Conservation (phyloP, 2,797 vertebrate genomes). For the Gallirallus australis region DNA sequence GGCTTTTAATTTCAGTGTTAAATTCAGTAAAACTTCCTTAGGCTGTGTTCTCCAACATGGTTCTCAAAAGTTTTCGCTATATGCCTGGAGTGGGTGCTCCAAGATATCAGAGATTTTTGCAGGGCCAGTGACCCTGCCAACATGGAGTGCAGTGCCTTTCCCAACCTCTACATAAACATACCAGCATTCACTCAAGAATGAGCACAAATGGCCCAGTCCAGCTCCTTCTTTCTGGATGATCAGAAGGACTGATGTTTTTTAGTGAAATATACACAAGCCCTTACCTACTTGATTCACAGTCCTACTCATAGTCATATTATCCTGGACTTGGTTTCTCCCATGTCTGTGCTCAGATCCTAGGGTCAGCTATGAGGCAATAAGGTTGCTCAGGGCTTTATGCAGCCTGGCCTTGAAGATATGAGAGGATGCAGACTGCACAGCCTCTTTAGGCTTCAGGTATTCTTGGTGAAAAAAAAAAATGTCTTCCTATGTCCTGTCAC, state of each 20-base stretch:
- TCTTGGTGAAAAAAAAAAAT: neutral
- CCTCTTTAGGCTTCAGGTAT: neutral
- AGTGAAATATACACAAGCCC: neutral
- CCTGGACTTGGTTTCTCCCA: neutral
- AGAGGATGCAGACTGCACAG: neutral
- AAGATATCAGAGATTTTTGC: neutral
- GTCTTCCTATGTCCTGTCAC: accelerated
- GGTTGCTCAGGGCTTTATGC: neutral
- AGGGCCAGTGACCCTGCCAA: neutral
- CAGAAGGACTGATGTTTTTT: neutral
- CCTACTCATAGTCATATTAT: neutral
- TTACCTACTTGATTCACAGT: neutral
- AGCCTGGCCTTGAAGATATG: neutral
- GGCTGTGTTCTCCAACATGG: neutral
- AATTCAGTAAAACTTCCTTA: neutral
- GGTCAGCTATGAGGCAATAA: neutral
- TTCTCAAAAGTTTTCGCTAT: neutral
- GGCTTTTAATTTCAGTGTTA: neutral
- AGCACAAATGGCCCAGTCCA: neutral
- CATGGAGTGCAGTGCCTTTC: neutral
- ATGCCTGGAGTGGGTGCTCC: neutral
- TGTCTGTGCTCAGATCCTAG: neutral
- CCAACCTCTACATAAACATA: neutral
- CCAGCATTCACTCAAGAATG: too few relatives aligned
- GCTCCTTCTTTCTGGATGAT: neutral